Evolutionary conservation across 2,113 vertebrate species (phyloP).

Genomic region (Percina caprodes): DNA sequence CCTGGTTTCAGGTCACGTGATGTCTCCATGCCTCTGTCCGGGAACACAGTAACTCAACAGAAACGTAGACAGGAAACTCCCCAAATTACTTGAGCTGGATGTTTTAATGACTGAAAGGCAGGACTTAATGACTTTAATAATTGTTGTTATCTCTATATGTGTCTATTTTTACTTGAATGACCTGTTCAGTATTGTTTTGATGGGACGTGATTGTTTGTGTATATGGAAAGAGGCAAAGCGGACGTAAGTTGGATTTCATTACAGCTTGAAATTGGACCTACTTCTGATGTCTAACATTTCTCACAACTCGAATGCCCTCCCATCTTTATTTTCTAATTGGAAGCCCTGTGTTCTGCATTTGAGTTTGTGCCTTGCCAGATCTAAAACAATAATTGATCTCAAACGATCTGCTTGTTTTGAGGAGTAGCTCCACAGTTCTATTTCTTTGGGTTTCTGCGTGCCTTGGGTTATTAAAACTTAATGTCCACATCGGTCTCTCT

Average conservation of each 20-base stretch:
- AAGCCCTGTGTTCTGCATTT: neutral
- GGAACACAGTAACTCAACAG: neutral
- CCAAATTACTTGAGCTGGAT: slow-evolving; percentile 30
- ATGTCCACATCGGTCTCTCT: slow-evolving; percentile 17
- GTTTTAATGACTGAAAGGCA: slow-evolving; percentile 10
- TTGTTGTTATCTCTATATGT: slow-evolving; percentile 14
- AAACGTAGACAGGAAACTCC: slow-evolving; percentile 17
- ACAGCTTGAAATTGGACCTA: slow-evolving; percentile 37
- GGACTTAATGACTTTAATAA: neutral
- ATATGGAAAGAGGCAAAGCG: neutral
- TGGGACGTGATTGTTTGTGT: slow-evolving; percentile 4
- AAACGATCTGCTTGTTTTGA: slow-evolving; percentile 7
- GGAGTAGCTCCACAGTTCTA: neutral
- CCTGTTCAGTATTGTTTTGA: slow-evolving; percentile 70
- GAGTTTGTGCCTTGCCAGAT: neutral
- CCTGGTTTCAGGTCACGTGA: slow-evolving; percentile 41
- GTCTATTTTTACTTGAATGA: slow-evolving; percentile 69
- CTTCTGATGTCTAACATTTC: slow-evolving; percentile 28
- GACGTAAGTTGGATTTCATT: slow-evolving; percentile 1
- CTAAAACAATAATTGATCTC: neutral
- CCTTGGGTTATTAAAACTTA: slow-evolving; percentile 3
- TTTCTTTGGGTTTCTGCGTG: neutral
- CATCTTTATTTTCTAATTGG: slow-evolving; percentile 16
- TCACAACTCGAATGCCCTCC: neutral
- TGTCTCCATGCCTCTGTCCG: neutral